Conservation (phyloP, 2,888 invertebrate species). For the Spatulosminthurus flaviceps region DNA sequence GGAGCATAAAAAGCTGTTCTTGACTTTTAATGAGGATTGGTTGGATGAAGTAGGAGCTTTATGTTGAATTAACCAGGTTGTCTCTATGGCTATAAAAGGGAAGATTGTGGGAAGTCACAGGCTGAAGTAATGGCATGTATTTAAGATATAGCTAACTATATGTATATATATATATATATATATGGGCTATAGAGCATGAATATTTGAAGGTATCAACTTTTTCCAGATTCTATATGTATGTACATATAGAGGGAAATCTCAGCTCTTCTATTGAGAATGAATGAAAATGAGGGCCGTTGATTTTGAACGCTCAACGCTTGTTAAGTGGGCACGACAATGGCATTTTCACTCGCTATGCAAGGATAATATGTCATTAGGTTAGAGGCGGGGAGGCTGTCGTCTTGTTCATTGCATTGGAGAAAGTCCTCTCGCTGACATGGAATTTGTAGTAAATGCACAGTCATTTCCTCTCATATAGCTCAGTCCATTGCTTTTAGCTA, state of each 20-base stretch:
- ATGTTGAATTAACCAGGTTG: conserved; percentile 33
- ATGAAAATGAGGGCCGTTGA: conserved; percentile 32
- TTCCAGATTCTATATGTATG: background rate
- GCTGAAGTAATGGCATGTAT: background rate
- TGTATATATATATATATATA: too few relatives aligned
- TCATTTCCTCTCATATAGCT: too few relatives aligned
- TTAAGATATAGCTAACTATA: too few relatives aligned
- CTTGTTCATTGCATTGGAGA: background rate
- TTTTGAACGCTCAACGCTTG: conserved; percentile 12
- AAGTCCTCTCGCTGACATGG: too few relatives aligned
- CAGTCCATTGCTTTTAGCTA: too few relatives aligned
- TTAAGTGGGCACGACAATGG: conserved; percentile 28
- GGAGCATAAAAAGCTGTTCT: conserved; percentile 20
- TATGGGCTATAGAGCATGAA: background rate
- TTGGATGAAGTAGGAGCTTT: background rate
- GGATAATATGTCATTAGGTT: conserved; percentile 41
- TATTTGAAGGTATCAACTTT: background rate
- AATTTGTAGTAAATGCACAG: too few relatives aligned
- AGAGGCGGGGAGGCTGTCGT: conserved; percentile 30
- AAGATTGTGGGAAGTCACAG: background rate
- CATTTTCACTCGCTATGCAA: conserved; percentile 18
- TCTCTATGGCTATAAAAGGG: background rate
- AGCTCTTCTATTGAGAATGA: conserved; percentile 12
- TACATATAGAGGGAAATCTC: background rate
- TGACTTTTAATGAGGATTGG: conserved; percentile 37